Percentiles rank a stretch among this genome's conserved stretches.
Conservation (phyloP, 2,888 invertebrate species). For the Yponomeuta sedellus region DNA sequence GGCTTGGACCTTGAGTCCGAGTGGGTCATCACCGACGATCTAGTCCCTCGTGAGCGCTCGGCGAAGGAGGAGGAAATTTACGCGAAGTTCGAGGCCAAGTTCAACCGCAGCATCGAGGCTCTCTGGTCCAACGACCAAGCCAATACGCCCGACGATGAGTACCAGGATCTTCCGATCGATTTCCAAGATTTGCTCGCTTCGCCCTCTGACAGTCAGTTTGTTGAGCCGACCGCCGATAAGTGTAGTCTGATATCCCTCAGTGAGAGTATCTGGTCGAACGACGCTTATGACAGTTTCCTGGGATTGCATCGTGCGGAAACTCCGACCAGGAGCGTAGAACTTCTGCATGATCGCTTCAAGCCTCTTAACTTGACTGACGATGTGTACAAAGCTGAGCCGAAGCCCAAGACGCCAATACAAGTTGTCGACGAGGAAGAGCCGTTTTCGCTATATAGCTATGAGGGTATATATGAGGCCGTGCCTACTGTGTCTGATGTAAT, state of each 20-base stretch:
- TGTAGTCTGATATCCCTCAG: conserved; percentile 48
- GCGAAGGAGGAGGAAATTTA: conserved; percentile 71
- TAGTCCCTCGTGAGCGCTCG: conserved; percentile 43
- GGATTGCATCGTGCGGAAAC: neutral
- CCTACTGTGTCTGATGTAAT: conserved; percentile 53
- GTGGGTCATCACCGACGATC: conserved; percentile 53
- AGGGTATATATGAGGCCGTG: conserved; percentile 57
- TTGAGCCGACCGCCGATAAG: conserved; percentile 57
- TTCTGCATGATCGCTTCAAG: conserved; percentile 43
- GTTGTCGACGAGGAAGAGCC: conserved; percentile 32
- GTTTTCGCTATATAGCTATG: conserved; percentile 54
- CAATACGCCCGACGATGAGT: conserved; percentile 71
- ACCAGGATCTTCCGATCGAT: conserved; percentile 78
- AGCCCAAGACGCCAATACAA: conserved; percentile 25
- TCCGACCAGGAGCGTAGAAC: conserved; percentile 21
- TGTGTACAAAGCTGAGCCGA: conserved; percentile 18
- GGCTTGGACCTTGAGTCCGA: conserved; percentile 46
- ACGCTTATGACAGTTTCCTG: conserved; percentile 23
- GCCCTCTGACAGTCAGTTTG: conserved; percentile 69
- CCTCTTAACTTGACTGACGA: conserved; percentile 46
- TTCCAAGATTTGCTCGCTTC: conserved; percentile 77
- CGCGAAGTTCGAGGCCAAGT: conserved; percentile 80
- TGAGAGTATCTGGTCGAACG: conserved; percentile 54
- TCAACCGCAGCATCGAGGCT: conserved; percentile 81
- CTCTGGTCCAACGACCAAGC: conserved; percentile 77